Evolutionary conservation across 1,140 invertebrate species (phyloP).

Genomic region (Galendromus occidentalis): DNA sequence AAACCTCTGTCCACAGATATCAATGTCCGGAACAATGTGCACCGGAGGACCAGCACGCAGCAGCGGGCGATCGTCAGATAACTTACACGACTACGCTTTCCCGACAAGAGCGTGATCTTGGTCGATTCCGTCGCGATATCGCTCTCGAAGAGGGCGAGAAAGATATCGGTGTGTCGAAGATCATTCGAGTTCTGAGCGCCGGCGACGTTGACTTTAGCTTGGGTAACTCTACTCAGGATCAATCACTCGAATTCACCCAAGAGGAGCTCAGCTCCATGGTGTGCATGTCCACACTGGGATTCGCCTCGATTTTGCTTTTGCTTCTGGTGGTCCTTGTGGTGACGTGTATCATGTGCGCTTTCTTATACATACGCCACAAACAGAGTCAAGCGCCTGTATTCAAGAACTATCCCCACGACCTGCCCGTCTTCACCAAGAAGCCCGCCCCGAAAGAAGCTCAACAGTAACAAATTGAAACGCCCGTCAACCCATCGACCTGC

Average conservation of each 20-base stretch:
- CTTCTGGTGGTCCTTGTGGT: constrained; percentile 53
- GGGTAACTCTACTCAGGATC: constrained; percentile 33
- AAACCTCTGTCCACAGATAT: not conserved
- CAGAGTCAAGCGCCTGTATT: constrained; percentile 12
- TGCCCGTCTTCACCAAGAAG: constrained; percentile 18
- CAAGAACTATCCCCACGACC: constrained; percentile 15
- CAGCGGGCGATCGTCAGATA: not conserved
- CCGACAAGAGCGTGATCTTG: constrained; percentile 15
- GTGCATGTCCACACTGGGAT: constrained; percentile 76
- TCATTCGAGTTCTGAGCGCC: constrained; percentile 50
- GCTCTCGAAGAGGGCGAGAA: constrained; percentile 15
- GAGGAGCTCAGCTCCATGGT: constrained; percentile 38
- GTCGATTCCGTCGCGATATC: not conserved
- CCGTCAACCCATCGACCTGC: too few relatives aligned
- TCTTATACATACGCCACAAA: constrained; percentile 32
- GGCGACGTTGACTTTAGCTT: constrained; percentile 61
- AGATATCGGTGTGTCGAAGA: constrained; percentile 22
- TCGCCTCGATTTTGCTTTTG: constrained; percentile 58
- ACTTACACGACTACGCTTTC: constrained; percentile 10
- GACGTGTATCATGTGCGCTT: constrained; percentile 59
- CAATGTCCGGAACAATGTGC: constrained; percentile 24
- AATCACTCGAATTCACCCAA: constrained; percentile 19
- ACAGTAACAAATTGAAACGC: too few relatives aligned
- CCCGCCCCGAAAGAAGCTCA: not conserved
- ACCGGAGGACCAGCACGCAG: not conserved